Evolutionary conservation across 2,797 vertebrate genomes (phyloP).

Genomic region (Danio choprae): DNA sequence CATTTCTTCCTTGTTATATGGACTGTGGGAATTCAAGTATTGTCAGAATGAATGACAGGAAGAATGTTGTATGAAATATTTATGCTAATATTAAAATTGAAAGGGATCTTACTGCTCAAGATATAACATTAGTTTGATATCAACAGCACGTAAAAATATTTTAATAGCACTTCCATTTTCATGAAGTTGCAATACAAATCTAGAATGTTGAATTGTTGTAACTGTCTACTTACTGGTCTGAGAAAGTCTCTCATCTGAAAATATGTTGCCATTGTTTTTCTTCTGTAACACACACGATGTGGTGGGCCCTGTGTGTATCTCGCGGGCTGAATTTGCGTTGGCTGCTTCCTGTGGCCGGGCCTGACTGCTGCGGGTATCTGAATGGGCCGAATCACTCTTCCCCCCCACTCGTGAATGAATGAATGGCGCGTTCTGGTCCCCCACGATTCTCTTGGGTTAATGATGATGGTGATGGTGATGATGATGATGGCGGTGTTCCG

Average conservation of each 20-base stretch:
- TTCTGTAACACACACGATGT: constrained; percentile 84
- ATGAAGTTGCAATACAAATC: constrained; percentile 5
- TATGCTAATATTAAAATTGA: constrained; percentile 4
- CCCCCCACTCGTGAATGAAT: constrained; percentile 85
- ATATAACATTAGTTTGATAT: constrained; percentile 3
- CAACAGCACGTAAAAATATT: constrained; percentile 22
- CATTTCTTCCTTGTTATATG: constrained; percentile 43
- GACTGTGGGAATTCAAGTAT: constrained; percentile 41
- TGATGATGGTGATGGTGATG: constrained; percentile 89
- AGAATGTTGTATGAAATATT: constrained; percentile 1
- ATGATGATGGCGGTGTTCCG: constrained; percentile 85
- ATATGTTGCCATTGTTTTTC: constrained; percentile 89
- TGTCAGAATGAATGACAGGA: constrained; percentile 29
- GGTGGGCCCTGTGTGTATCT: constrained; percentile 93
- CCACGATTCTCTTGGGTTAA: constrained; percentile 86
- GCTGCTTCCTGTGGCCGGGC: constrained; percentile 86
- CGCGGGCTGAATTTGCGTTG: constrained; percentile 96
- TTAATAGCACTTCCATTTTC: constrained; percentile 29
- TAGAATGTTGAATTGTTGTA: constrained; percentile 73
- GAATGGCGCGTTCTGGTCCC: constrained; percentile 89
- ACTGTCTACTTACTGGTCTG: constrained; percentile 76
- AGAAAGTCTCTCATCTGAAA: constrained; percentile 93
- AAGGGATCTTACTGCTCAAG: constrained; percentile 8
- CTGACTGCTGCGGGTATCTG: constrained; percentile 91
- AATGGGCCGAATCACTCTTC: constrained; percentile 92